phyloP scores from a whole-genome alignment of 1,140 invertebrate genomes.

The Doryteuthis pealeii region DNA sequence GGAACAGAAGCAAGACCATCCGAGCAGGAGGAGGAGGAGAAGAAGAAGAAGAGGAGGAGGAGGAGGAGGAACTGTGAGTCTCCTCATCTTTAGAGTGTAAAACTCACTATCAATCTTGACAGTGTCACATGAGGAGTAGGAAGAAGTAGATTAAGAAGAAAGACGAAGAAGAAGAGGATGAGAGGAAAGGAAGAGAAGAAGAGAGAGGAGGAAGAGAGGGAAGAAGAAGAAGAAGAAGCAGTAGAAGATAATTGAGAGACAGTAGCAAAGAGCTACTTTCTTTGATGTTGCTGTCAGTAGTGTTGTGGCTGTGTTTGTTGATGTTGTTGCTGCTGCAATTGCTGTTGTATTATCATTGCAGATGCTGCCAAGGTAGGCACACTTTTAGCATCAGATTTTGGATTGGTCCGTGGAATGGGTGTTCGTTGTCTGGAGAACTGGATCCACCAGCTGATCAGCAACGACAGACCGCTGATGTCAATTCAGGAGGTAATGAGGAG shows the following conservation, averaged over 20 bases:
- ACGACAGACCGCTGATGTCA: background rate
- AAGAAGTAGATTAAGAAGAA: background rate
- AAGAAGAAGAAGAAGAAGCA: too few species aligned
- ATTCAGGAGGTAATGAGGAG: background rate
- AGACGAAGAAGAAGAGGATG: background rate
- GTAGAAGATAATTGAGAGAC: too few species aligned
- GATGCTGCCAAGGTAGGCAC: background rate
- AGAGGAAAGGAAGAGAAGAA: background rate
- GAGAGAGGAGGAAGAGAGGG: background rate
- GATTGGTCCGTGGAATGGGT: background rate
- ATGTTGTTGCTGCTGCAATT: background rate
- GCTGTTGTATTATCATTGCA: background rate
- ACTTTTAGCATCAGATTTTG: background rate
- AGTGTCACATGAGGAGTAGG: background rate
- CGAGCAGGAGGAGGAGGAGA: slow-evolving; percentile 23
- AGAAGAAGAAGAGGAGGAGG: too few species aligned
- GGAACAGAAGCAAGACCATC: slow-evolving; percentile 23
- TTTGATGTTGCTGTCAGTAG: background rate
- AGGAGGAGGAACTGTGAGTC: slow-evolving; percentile 13
- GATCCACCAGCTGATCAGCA: background rate
- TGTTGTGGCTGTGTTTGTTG: background rate
- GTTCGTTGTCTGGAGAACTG: background rate
- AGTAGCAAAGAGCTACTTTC: background rate
- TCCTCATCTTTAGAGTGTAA: background rate
- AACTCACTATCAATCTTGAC: background rate